Percentiles rank a stretch among this genome's conserved stretches.
Conservation (phyloP, 1,140 invertebrate genomes). For the Chymomyza costata region DNA sequence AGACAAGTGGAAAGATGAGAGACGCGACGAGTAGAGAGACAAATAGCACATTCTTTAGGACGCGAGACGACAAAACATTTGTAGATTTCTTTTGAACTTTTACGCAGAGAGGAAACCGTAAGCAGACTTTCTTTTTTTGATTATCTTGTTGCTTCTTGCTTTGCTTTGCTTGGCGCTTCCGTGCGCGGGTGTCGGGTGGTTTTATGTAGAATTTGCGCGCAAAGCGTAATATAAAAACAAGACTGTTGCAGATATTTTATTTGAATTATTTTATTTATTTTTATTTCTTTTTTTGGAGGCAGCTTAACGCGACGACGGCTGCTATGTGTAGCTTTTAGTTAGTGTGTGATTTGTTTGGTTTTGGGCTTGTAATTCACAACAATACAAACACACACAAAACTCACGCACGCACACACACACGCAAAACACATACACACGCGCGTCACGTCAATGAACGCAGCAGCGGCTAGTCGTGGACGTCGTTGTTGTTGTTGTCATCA, state of each 20-base stretch:
- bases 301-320: slow-evolving; percentile 7
- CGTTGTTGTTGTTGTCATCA: slow-evolving; percentile 38
- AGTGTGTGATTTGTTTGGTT: slow-evolving; percentile 35
- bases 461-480: slow-evolving; percentile 55
- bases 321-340: slow-evolving; percentile 46
- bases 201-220: slow-evolving; percentile 27
- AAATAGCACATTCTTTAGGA: slow-evolving; percentile 34
- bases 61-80: too few species aligned
- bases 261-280: slow-evolving; percentile 15
- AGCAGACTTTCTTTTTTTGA: too few species aligned
- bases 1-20: slow-evolving; percentile 1
- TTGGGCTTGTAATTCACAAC: slow-evolving; percentile 42
- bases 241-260: slow-evolving; percentile 23
- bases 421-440: slow-evolving; percentile 51
- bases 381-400: slow-evolving; percentile 39
- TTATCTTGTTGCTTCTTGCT: too few species aligned
- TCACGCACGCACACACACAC: slow-evolving; percentile 27
- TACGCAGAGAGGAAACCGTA: not conserved
- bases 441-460: slow-evolving; percentile 70
- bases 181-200: too few species aligned
- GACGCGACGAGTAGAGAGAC: not conserved
- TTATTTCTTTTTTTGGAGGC: too few species aligned
- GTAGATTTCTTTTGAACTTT: slow-evolving; percentile 8
- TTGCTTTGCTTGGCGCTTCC: slow-evolving; percentile 19
- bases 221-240: slow-evolving; percentile 20